Conservation (phyloP, 2,797 vertebrate genomes). For the Pyrocephalus nanus region DNA sequence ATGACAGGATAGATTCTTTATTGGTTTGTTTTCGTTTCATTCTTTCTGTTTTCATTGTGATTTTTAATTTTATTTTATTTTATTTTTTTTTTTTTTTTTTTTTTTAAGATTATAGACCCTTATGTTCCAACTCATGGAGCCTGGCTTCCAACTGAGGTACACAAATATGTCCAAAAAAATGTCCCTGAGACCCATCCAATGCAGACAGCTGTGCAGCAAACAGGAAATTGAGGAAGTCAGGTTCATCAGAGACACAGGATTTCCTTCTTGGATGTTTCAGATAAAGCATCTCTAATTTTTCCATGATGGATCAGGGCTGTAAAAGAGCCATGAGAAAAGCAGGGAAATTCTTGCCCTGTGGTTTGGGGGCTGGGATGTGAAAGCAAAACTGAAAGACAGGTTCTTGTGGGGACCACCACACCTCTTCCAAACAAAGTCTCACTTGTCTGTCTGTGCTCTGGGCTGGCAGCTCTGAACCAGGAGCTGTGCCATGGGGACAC, state of each 20-base stretch:
- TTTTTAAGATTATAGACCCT: conserved; percentile 74
- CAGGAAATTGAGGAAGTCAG: conserved; percentile 84
- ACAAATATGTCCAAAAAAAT: conserved; percentile 73
- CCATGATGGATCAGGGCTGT: conserved; percentile 11
- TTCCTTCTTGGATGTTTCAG: conserved; percentile 73
- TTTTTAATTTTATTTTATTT: conserved; percentile 71
- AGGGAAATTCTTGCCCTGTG: neutral
- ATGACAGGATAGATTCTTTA: conserved; percentile 86
- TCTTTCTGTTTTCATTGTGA: conserved; percentile 82
- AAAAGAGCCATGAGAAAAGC: neutral
- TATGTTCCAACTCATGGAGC: conserved; percentile 76
- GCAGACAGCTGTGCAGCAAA: conserved; percentile 75
- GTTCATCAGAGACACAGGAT: conserved; percentile 76
- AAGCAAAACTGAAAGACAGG: neutral
- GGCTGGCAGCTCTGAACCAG: neutral
- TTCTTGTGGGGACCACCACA: neutral
- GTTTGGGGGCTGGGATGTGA: neutral
- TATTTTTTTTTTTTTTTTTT: conserved; percentile 44
- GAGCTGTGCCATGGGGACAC: neutral
- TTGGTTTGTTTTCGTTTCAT: conserved; percentile 95
- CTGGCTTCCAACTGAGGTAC: conserved; percentile 76
- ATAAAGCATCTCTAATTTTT: conserved; percentile 70
- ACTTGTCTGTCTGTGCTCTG: fast-evolving
- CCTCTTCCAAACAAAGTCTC: neutral
- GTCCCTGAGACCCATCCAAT: conserved; percentile 69